Conservation (phyloP, 2,797 vertebrate genomes). For the Echiichthys vipera region DNA sequence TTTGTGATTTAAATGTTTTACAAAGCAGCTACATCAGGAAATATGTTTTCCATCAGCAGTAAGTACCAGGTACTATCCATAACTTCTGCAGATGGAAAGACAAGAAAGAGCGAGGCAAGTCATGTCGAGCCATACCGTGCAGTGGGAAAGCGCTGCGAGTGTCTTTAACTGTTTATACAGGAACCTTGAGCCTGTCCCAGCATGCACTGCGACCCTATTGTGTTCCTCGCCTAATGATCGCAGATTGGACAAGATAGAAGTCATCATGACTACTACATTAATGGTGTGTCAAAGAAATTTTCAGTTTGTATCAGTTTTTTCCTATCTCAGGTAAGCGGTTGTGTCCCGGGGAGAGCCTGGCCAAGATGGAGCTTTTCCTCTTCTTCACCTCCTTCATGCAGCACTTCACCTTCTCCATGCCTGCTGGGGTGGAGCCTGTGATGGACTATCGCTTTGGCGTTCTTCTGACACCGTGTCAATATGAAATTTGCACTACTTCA, state of each 20-base stretch:
- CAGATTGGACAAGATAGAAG: background rate
- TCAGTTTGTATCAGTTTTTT: background rate
- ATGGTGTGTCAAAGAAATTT: background rate
- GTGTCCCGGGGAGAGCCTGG: slow-evolving; percentile 84
- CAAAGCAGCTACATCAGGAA: no score
- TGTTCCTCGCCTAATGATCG: background rate
- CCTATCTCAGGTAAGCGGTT: slow-evolving; percentile 78
- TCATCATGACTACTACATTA: background rate
- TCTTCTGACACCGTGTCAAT: slow-evolving; percentile 75
- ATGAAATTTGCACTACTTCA: slow-evolving; percentile 72
- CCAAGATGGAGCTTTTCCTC: slow-evolving; percentile 80
- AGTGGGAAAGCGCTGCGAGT: no score
- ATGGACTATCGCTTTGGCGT: slow-evolving; percentile 66
- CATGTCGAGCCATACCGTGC: no score
- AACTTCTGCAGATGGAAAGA: no score
- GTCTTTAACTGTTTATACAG: background rate
- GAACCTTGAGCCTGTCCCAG: background rate
- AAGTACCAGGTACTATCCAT: no score
- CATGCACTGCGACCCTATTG: background rate
- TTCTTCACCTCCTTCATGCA: slow-evolving; percentile 81
- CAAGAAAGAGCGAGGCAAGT: no score
- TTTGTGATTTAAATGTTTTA: no score
- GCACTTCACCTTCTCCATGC: slow-evolving; percentile 84
- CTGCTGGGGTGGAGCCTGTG: slow-evolving; percentile 43
- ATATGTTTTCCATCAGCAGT: no score